These are phyloP conservation scores for Maniola hyperantus DNA, from an alignment of 2,888 invertebrate species.

Conservation along the genomic window DNA sequence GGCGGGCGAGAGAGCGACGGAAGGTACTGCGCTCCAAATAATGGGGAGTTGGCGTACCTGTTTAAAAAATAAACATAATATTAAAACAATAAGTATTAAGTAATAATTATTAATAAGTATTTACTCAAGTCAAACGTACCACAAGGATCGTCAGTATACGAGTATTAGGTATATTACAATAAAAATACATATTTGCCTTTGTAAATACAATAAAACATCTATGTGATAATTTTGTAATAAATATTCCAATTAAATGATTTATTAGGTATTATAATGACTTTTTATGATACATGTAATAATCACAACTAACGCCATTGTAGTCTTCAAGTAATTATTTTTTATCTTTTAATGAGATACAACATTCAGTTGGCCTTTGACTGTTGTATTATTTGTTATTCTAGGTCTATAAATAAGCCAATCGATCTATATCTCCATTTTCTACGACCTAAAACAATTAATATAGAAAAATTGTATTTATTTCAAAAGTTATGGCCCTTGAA, in stretches of 20 bases:
- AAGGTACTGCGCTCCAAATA: conserved; percentile 72
- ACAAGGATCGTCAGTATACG: too few relatives aligned
- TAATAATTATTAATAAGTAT: too few relatives aligned
- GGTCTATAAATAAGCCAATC: too few relatives aligned
- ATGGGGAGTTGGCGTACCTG: conserved; percentile 72
- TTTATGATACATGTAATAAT: neutral
- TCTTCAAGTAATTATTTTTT: neutral
- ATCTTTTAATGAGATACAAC: too few relatives aligned
- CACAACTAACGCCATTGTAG: neutral
- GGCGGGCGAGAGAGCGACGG: conserved; percentile 68
- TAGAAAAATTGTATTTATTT: too few relatives aligned
- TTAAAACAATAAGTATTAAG: neutral
- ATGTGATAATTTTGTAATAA: neutral
- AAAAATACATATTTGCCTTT: neutral
- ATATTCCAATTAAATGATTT: neutral
- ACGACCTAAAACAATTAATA: too few relatives aligned
- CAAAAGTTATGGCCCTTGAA: too few relatives aligned
- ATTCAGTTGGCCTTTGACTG: too few relatives aligned
- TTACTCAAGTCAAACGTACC: too few relatives aligned
- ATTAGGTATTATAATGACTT: neutral
- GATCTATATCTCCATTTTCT: too few relatives aligned
- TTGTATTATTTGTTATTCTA: too few relatives aligned
- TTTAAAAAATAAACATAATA: conserved; percentile 28
- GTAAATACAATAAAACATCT: neutral
- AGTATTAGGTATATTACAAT: too few relatives aligned